Evolutionary conservation across 2,888 invertebrate species (phyloP), one percentile per base, ranked within the genome.

Genomic region (Colletes collaris): DNA sequence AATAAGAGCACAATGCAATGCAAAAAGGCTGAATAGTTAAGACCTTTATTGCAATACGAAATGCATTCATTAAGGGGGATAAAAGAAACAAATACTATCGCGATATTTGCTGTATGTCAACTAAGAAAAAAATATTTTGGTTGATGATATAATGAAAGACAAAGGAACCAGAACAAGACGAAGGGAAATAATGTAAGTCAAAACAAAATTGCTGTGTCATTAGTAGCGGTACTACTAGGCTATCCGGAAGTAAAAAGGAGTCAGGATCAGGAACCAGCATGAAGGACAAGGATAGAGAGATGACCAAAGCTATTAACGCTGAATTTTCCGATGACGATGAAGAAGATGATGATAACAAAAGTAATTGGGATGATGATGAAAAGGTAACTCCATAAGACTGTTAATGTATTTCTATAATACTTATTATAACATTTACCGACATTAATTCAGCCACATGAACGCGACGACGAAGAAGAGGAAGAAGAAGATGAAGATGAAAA

Each of bases 181-280:
- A 89, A 83, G 85, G 84, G 86, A 89, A 91, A 89, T 91, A 89
- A 91, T 91, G 84, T 89, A 91, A 88, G 86, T 91, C 89, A 91
- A 91, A 89, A 90, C 87, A 89, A 89, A 89, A 92, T 92, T 92
- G 91, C 88, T 91, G 90, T 92, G 90, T 91, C 90, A 90, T 90
- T 91, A 91, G 91, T 90, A 92, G 92, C 90, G 91, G 91, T 89
- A 91, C 92, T 86, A 89, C 90, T 92, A 92, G 92, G 90, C 90
- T 92, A 88, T 89, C 92, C 88, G 92, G 92, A 89, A 92, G 92
- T 92, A 92, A 92, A 92, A 92, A 92, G 92, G 92, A 92, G 83
- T 86, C 91, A 67, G 91, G 90, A 85, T 89, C 91, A 59, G 88
- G 90, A 75, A 88, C 89, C 88, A 92, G 89, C 89, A 89, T 92